Evolutionary conservation across 1,140 invertebrate genomes (phyloP).

Genomic region (Atta colombica): DNA sequence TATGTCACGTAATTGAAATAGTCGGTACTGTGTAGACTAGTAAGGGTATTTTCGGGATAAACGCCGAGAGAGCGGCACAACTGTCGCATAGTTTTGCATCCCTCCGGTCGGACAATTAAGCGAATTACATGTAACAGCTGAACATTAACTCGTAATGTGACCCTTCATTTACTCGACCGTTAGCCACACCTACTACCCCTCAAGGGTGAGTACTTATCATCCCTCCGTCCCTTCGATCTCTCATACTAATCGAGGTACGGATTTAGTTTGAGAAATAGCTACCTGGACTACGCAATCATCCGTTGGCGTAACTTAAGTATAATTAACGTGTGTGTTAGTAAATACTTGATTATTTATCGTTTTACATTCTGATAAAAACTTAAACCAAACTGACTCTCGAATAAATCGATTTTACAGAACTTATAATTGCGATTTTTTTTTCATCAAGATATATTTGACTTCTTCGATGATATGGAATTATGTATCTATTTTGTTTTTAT

Average conservation of each 20-base stretch:
- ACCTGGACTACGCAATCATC: slow-evolving; percentile 45
- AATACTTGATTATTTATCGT: slow-evolving; percentile 30
- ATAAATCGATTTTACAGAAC: not conserved
- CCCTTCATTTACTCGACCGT: slow-evolving; percentile 86
- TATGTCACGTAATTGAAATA: slow-evolving; percentile 59
- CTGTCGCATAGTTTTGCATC: slow-evolving; percentile 79
- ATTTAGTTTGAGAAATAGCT: slow-evolving; percentile 73
- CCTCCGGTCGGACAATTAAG: slow-evolving; percentile 83
- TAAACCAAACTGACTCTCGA: not conserved
- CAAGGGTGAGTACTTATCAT: slow-evolving; percentile 77
- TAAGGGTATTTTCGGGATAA: slow-evolving; percentile 45
- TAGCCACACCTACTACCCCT: slow-evolving; percentile 81
- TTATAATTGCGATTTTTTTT: not conserved
- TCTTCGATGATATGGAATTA: not conserved
- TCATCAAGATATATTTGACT: not conserved
- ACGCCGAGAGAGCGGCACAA: slow-evolving; percentile 68
- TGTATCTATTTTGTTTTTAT: not conserved
- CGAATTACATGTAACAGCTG: slow-evolving; percentile 87
- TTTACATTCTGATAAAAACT: not conserved
- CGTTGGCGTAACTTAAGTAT: slow-evolving; percentile 9
- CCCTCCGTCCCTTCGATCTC: slow-evolving; percentile 78
- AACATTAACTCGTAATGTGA: slow-evolving; percentile 86
- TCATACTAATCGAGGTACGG: slow-evolving; percentile 75
- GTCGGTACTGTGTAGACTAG: slow-evolving; percentile 49
- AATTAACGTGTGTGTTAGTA: slow-evolving; percentile 29